These are phyloP conservation scores for Hypsibius dujardini DNA, from an alignment of 1,140 invertebrate genomes.

Conservation along the genomic window DNA sequence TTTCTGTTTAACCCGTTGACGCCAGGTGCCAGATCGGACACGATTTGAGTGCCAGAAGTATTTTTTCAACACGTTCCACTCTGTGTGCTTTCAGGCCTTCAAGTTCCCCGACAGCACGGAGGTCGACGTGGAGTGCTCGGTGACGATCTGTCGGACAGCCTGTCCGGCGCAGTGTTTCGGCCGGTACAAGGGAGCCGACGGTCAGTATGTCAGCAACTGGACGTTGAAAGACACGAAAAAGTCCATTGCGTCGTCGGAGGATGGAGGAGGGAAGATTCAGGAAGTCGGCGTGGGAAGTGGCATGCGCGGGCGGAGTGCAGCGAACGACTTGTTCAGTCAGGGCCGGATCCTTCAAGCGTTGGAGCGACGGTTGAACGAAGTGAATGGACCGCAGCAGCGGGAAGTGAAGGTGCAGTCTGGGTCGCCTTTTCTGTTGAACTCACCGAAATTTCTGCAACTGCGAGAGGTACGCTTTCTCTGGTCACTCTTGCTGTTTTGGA, in stretches of 20 bases:
- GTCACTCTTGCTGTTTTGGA: neutral
- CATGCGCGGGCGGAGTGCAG: neutral
- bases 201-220: neutral
- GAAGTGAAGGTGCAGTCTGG: neutral
- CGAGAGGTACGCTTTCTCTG: neutral
- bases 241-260: neutral
- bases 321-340: neutral
- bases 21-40: no score
- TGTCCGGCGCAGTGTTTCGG: constrained; percentile 7
- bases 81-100: constrained; percentile 54
- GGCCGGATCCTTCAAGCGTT: neutral
- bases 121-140: constrained; percentile 18
- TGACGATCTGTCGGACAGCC: neutral
- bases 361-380: neutral
- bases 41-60: no score
- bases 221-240: neutral
- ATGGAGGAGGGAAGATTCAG: neutral
- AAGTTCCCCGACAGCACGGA: constrained; percentile 94
- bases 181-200: neutral
- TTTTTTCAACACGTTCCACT: neutral
- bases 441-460: neutral
- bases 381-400: constrained; percentile 2
- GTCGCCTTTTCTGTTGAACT: neutral
- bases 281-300: no score
- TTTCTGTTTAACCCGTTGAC: no score